Evolutionary conservation across 2,888 invertebrate species (phyloP).

Genomic region (Neoascia interrupta): DNA sequence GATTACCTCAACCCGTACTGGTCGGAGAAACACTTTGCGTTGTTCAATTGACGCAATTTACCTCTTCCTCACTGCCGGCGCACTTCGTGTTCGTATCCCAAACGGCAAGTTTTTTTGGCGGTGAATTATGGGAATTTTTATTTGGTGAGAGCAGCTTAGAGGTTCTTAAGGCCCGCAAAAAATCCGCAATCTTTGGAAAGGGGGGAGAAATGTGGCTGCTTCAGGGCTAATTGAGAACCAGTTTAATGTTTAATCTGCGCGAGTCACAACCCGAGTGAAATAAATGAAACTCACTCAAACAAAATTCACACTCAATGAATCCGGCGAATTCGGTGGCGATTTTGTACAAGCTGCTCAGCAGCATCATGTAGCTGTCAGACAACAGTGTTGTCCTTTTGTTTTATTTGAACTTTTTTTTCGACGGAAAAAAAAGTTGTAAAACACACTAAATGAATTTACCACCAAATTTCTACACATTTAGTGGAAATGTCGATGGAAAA

Average conservation of each 20-base stretch:
- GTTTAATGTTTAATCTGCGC: slow-evolving; percentile 41
- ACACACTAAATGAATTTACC: too few relatives aligned
- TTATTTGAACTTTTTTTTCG: too few relatives aligned
- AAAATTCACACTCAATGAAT: not conserved
- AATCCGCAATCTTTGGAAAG: not conserved
- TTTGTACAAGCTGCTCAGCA: not conserved
- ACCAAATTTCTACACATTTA: too few relatives aligned
- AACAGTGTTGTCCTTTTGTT: too few relatives aligned
- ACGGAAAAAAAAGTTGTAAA: too few relatives aligned
- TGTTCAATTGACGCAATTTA: slow-evolving; percentile 56
- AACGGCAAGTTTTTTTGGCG: slow-evolving; percentile 37
- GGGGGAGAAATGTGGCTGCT: slow-evolving; percentile 3
- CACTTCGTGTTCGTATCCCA: too few relatives aligned
- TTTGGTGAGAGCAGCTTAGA: too few relatives aligned
- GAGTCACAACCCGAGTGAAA: not conserved
- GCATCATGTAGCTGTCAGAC: too few relatives aligned
- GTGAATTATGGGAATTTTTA: slow-evolving; percentile 38
- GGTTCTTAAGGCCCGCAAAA: too few relatives aligned
- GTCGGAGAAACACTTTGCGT: slow-evolving; percentile 15
- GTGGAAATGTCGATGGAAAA: too few relatives aligned
- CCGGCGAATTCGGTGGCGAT: slow-evolving; percentile 26
- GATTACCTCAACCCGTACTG: slow-evolving; percentile 4
- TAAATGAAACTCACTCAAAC: not conserved
- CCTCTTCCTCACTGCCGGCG: too few relatives aligned
- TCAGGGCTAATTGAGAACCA: slow-evolving; percentile 57